Evolutionary conservation across 2,113 vertebrate species (phyloP).

Genomic region (Calcarius ornatus): DNA sequence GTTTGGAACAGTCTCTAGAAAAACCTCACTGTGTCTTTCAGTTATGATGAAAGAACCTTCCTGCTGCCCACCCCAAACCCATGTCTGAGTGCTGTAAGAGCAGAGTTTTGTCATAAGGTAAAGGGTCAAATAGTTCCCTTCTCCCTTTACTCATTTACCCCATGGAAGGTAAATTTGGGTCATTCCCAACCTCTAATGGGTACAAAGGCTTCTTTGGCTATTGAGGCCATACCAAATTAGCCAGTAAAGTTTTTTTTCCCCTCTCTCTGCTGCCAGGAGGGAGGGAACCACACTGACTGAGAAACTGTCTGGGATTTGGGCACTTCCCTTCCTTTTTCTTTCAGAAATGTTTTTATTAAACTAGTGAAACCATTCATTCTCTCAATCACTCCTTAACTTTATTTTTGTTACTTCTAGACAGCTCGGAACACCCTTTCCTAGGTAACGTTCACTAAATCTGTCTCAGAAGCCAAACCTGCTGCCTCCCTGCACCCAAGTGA

Average conservation of each 20-base stretch:
- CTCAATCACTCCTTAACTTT: background rate
- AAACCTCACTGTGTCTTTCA: background rate
- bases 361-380: background rate
- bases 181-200: background rate
- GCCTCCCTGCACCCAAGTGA: background rate
- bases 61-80: background rate
- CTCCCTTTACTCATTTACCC: background rate
- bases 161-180: background rate
- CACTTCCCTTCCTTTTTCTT: background rate
- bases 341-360: background rate
- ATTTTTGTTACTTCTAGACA: background rate
- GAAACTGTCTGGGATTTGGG: background rate
- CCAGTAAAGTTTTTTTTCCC: background rate
- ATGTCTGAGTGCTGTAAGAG: background rate
- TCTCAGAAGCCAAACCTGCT: background rate
- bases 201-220: background rate
- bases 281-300: background rate
- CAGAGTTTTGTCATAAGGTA: background rate
- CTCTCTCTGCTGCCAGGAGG: background rate
- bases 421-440: background rate
- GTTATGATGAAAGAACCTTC: background rate
- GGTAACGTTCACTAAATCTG: background rate
- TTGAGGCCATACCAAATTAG: background rate
- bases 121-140: background rate
- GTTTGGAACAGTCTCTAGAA: background rate